Base-by-base conservation (phyloP, 2,113 vertebrate species). In the Nesogale talazaci region DNA sequence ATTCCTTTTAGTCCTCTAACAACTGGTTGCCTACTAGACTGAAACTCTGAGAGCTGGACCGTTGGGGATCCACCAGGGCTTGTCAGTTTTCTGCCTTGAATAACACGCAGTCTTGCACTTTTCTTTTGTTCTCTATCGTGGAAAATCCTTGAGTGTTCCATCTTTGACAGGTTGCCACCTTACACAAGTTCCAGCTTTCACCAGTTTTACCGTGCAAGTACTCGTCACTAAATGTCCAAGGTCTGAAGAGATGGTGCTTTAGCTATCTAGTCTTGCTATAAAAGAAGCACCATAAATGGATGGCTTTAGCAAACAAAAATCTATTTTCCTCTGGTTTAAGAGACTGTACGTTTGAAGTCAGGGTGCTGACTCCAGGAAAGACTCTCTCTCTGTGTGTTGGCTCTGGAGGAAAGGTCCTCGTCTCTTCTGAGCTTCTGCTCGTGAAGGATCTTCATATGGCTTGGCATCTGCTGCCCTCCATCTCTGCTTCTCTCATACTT, bases 1-100 rank as follows among this genome's bases (percentile, higher is more conserved):
- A 34, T 92, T 88, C 52, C 27, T 95, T 90, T 90, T 12, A 76
- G 29, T 61, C 84, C 3, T 38, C 90, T 94, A 34, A 79, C 87
- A 93, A 77, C 52, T 36, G 52, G 72, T 65, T 93, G 31, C 7
- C 29, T 95, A 79, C 6, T 76, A 70, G 8, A 70, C 31, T n/a
- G 14, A 70, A 70, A 34, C 16, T 70, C 67, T 70, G 67, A 69
- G 29, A 69, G 67, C 67, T 34, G 31, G 31, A 69, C 29, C 4
- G 6, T 12, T 11, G 29, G 10, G 12, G 31, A 16, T n/a, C 67
- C 17, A 15, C 67, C 3, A 19, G 67, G 10, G n/a, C n/a, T 70
- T 15, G n/a, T 17, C 16, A 70, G 31, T 34, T 69, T 70, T 70
- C 67, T 34, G n/a, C n/a, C 31, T 70, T 70, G 34, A n/a, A 70